Percentiles rank a stretch among this genome's conserved stretches.
Evolutionary conservation across 64 coral and sea anemone species (phyloP).

Genomic region (Anthopleura sola): DNA sequence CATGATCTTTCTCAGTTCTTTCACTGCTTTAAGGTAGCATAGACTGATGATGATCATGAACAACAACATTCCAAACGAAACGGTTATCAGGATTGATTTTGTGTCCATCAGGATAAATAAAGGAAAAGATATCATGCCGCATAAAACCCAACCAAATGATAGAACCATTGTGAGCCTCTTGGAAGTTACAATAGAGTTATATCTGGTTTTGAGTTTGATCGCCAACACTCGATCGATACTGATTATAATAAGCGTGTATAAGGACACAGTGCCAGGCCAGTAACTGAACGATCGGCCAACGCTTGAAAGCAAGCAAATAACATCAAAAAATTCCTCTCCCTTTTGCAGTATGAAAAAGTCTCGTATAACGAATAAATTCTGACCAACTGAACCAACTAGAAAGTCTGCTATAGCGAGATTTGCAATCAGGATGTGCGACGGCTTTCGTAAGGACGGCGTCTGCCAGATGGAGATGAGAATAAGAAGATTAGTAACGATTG

Average conservation of each 20-base stretch:
- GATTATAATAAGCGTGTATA: constrained; percentile 14
- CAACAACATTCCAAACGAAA: not conserved
- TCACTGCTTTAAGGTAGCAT: not conserved
- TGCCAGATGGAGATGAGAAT: not conserved
- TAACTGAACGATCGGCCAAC: not conserved
- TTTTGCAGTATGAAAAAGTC: not conserved
- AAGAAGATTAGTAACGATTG: not conserved
- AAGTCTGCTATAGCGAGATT: constrained; percentile 20
- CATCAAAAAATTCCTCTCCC: not conserved
- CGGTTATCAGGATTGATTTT: not conserved
- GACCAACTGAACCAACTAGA: not conserved
- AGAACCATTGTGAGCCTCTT: not conserved
- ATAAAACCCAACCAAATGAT: not conserved
- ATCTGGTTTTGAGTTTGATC: constrained; percentile 9
- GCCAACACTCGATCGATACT: constrained; percentile 27
- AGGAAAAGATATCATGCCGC: not conserved
- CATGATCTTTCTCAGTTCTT: not conserved
- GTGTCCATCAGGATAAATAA: not conserved
- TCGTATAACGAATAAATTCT: not conserved
- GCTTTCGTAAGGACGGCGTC: not conserved
- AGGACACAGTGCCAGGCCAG: not conserved
- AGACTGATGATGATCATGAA: not conserved
- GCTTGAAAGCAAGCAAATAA: not conserved
- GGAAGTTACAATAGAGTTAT: not conserved
- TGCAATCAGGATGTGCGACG: constrained; percentile 1